phyloP scores from a whole-genome alignment of 2,888 invertebrate species.

The Lasioglossum oenotherae region DNA sequence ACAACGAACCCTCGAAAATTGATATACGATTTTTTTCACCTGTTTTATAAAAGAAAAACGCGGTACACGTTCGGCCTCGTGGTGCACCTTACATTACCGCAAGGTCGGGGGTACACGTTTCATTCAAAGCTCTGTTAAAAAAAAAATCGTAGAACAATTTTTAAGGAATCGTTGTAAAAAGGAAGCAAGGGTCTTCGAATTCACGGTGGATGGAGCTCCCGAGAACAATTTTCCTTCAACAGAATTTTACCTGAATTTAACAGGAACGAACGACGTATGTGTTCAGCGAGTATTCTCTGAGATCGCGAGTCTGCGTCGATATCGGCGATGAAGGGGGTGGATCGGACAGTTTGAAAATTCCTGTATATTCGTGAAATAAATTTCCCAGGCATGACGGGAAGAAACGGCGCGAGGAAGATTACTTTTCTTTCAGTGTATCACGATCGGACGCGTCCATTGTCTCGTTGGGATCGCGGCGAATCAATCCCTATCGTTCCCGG shows the following conservation, averaged over 20 bases:
- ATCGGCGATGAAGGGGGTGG: too few species aligned
- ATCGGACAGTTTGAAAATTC: neutral
- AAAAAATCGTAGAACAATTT: too few species aligned
- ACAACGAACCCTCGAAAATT: neutral
- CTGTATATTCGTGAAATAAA: neutral
- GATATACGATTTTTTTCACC: neutral
- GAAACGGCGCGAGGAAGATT: slow-evolving; percentile 1
- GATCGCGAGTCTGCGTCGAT: too few species aligned
- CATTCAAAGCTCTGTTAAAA: too few species aligned
- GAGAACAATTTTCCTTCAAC: neutral
- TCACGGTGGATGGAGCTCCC: neutral
- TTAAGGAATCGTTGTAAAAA: too few species aligned
- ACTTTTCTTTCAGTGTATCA: slow-evolving; percentile 16
- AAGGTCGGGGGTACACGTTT: too few species aligned
- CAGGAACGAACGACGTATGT: neutral
- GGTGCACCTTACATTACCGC: too few species aligned
- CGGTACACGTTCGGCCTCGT: too few species aligned
- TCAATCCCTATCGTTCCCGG: neutral
- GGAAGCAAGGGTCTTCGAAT: too few species aligned
- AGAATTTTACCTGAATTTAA: neutral
- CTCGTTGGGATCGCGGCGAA: slow-evolving; percentile 20
- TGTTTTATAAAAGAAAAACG: neutral
- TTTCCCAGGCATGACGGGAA: neutral
- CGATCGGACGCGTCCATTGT: slow-evolving; percentile 32
- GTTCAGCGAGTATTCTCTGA: neutral